Base-by-base conservation (phyloP, 2,113 vertebrate species). In the Psophia crepitans region DNA sequence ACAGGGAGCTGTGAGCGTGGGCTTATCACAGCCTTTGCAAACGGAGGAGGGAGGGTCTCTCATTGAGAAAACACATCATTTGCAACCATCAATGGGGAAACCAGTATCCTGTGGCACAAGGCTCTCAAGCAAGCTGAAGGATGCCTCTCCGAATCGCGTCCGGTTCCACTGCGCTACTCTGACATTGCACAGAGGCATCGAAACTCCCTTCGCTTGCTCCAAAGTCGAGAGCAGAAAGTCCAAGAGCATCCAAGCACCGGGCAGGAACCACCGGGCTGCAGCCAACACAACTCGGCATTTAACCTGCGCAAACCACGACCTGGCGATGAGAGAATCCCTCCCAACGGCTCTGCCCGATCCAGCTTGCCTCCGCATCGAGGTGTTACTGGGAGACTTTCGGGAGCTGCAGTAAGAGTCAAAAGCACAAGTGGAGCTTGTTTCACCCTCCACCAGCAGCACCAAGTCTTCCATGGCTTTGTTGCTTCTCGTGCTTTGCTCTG, bases 71-170 rank as follows among this genome's bases (percentile, higher is more conserved):
- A 82, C 24, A 32, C 53, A 48, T 8, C 44, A 3, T 12, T 23
- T 27, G 6, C 37, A 18, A 9, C 0, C 1, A 64, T 54, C 58
- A 26, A 1, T 8, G 4, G 51, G 70, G 13, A 51, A 54, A 49
- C 1, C 8, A 35, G 20, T 8, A 32, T 27, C 24, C 54, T 6
- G 0, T 0, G 14, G 73, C 1, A 1, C 28, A 74, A n/a, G 60
- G 2, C 74, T 48, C 57, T n/a, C 2, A 1, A 46, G 63, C 30
- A 80, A 75, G 65, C 60, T 39, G 9, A 17, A 33, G 84, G 65
- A 22, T 1, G 6, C 14, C 3, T 6, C 33, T 17, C 56, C 0
- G 4, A 54, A 71, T 19, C 58, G 28, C 0, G 0, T 2, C 0
- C 2, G 22, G 70, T 2, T n/a, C 8, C 27, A 26, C n/a, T 0